These are phyloP conservation scores for Himalopsyche japonica DNA, from an alignment of 2,888 invertebrate species.

Conservation along the genomic window DNA sequence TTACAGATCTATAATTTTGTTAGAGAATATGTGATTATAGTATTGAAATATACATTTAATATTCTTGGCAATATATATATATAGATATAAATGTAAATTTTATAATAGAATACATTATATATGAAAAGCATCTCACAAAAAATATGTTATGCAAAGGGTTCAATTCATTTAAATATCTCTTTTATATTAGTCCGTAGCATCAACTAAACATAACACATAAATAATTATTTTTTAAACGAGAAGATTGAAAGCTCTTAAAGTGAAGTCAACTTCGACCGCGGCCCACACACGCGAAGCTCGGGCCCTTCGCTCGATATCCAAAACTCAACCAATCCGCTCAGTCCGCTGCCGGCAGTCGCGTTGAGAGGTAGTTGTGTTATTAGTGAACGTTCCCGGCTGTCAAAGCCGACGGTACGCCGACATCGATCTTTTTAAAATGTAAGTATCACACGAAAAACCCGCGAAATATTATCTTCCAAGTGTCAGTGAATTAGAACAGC, in stretches of 20 bases:
- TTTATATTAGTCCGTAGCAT: neutral
- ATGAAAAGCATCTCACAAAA: too few species aligned
- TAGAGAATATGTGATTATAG: too few species aligned
- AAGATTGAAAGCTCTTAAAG: neutral
- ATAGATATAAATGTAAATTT: too few species aligned
- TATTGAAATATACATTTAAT: too few species aligned
- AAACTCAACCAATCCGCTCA: conserved; percentile 33
- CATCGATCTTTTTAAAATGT: neutral
- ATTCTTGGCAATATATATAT: too few species aligned
- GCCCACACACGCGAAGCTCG: conserved; percentile 30
- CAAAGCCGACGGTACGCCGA: conserved; percentile 18
- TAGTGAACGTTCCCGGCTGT: conserved; percentile 13
- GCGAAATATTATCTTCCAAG: conserved; percentile 12
- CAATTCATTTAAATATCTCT: too few species aligned
- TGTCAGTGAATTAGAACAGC: neutral
- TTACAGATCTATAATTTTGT: too few species aligned
- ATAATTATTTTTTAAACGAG: neutral
- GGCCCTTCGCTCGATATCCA: conserved; percentile 37
- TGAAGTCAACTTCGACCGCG: conserved; percentile 1
- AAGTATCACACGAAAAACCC: conserved; percentile 3
- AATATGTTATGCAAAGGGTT: too few species aligned
- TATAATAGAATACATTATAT: too few species aligned
- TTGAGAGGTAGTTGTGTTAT: conserved; percentile 12
- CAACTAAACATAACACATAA: neutral
- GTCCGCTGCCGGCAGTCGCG: conserved; percentile 32